Evolutionary conservation across 1,140 invertebrate species (phyloP), one percentile per base, ranked within the genome.

Genomic region (Drosophila ohnishii): DNA sequence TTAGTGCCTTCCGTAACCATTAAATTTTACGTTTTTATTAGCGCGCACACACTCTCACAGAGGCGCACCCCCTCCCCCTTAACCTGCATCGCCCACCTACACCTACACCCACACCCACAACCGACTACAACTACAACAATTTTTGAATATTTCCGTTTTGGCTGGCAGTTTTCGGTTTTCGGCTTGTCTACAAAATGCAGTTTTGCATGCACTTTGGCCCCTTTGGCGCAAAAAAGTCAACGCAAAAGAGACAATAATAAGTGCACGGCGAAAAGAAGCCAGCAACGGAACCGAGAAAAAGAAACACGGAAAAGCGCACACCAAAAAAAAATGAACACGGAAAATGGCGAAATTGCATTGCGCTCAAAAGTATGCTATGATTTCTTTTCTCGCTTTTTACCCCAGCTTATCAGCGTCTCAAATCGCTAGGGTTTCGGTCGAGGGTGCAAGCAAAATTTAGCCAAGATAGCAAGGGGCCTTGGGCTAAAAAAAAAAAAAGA

Each of bases 1-100:
- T 88, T 88, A 88, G 84, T 88, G 84, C 80, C 84, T 88, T 88
- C 84, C 84, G 84, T 88, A 88, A 88, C 84, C 84, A 89, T 88
- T 88, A 88, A 88, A 88, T 88, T 88, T 88, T 88, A 88, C 84
- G 84, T 88, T 88, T 88, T 88, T 88, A 88, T 88, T 88, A 88
- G 84, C 84, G 80, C 83, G 75, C 74, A 28, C 58, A 56, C 83
- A 62, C 65, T 51, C 75, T 72, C 77, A 59, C 47, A 39, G 34
- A 22, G 70, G 44, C 28, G 50, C 48, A 35, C 19, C 14, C 28
- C 61, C 2, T n/a, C 6, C 42, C 34, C 19, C 3, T 19, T 19
- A 19, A 51, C 30, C 50, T 34, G 50, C 34, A 60, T 19, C 22
- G 16, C 22, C 8, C 25, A 48, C 45, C 25, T 14, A 10, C 25